A percentile compares a stretch with the other conserved stretches of the same genome.
Conservation (phyloP, 2,888 invertebrate genomes). For the Cheilosia variabilis region DNA sequence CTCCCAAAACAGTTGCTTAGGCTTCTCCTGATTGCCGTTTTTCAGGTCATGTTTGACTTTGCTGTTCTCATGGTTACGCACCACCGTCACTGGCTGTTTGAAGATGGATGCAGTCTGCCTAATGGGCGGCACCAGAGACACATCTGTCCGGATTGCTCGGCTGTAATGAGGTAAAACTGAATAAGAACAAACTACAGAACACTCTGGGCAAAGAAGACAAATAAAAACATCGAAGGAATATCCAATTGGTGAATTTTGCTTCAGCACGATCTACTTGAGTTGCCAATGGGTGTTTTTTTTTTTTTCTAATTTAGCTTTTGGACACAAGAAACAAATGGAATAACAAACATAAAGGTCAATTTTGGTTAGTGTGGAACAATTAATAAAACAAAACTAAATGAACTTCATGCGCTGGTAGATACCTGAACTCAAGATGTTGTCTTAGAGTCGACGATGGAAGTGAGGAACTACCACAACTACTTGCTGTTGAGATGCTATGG, state of each 20-base stretch:
- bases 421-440: slow-evolving; percentile 83
- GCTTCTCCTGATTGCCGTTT: slow-evolving; percentile 96
- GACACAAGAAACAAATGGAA: slow-evolving; percentile 48
- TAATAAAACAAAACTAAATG: slow-evolving; percentile 44
- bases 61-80: slow-evolving; percentile 95
- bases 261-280: slow-evolving; percentile 45
- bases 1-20: slow-evolving; percentile 93
- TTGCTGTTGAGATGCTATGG: slow-evolving; percentile 76
- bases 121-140: slow-evolving; percentile 96
- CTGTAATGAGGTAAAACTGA: slow-evolving; percentile 83
- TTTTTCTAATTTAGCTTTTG: slow-evolving; percentile 15
- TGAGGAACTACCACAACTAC: slow-evolving; percentile 74
- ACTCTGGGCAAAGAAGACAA: slow-evolving; percentile 20
- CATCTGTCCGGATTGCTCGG: slow-evolving; percentile 92
- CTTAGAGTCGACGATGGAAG: slow-evolving; percentile 75
- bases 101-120: slow-evolving; percentile 99
- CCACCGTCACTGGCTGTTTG: slow-evolving; percentile 98
- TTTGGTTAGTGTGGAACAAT: slow-evolving; percentile 51
- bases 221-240: slow-evolving; percentile 54
- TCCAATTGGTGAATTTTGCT: slow-evolving; percentile 63
- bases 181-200: not conserved
- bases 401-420: slow-evolving; percentile 77
- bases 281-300: slow-evolving; percentile 51
- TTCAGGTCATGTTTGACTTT: slow-evolving; percentile 95
- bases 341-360: slow-evolving; percentile 62